These are phyloP conservation scores for Stegophylla sp. DNA, from an alignment of 2,888 invertebrate genomes.

Conservation along the genomic window DNA sequence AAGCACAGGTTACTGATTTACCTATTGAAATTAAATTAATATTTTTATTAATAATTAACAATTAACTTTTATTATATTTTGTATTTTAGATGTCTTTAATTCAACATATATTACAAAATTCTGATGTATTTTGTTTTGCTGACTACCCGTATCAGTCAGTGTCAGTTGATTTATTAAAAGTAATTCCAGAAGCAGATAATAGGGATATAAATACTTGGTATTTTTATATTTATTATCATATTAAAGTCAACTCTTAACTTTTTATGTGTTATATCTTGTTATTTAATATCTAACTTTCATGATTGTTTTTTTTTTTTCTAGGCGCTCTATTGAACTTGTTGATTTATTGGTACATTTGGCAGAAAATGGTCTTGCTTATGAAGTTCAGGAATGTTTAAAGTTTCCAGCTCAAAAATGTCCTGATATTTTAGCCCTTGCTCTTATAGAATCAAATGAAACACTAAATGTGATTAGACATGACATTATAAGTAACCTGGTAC, in stretches of 20 bases:
- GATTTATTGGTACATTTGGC: slow-evolving; percentile 86
- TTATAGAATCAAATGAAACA: slow-evolving; percentile 86
- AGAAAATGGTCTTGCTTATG: slow-evolving; percentile 82
- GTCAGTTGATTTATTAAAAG: slow-evolving; percentile 86
- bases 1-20: slow-evolving; percentile 72
- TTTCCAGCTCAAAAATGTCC: slow-evolving; percentile 92
- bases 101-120: slow-evolving; percentile 83
- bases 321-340: slow-evolving; percentile 86
- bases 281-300: neutral
- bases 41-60: neutral
- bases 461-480: slow-evolving; percentile 83
- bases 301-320: slow-evolving; percentile 62
- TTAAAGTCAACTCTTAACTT: too few relatives aligned
- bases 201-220: slow-evolving; percentile 90
- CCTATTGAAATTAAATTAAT: slow-evolving; percentile 63
- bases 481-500: slow-evolving; percentile 83
- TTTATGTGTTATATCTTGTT: neutral
- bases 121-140: slow-evolving; percentile 92
- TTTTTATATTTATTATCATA: too few relatives aligned
- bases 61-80: too few relatives aligned
- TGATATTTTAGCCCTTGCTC: slow-evolving; percentile 86
- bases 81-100: slow-evolving; percentile 77
- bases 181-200: slow-evolving; percentile 92
- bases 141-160: slow-evolving; percentile 89
- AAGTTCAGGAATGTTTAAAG: slow-evolving; percentile 88